Evolutionary conservation across 2,888 invertebrate genomes (phyloP), one percentile per base, ranked within the genome.

Genomic region (Lepidocyrtinus sp.): DNA sequence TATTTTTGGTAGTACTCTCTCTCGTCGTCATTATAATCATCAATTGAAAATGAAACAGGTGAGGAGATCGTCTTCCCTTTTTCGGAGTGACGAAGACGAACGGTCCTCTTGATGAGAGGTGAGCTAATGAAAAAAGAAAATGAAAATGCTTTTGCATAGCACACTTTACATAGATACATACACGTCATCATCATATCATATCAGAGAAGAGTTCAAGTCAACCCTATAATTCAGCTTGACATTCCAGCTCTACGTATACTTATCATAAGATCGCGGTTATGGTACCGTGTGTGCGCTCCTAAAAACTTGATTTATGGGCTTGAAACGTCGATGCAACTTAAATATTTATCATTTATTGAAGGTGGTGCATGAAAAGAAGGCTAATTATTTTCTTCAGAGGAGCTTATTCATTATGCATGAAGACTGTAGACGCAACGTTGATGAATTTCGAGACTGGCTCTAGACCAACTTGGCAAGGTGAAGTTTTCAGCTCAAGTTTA

Each of bases 61-160:
- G 71, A 77, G 22, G 25, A 65, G 71, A 77, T 77, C 55, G 62
- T 71, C 70, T 70, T 71, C 65, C 76, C 76, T 77, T 77, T 77
- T 77, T 65, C 76, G 76, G 76, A 77, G 27, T 21, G 64, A 70
- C 12, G 19, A 36, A 21, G 36, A 67, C 21, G 46, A 67, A 65
- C 2, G 62, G 36, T 36, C 36, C 36, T 36, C 36, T 36, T 36
- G 36, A 36, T 36, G 36, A 36, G 36, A 36, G 36, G 36, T 36
- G 36, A 36, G 36, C 36, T 36, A 36, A 36, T 36, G 36, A 36
- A 36, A 36, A n/a, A 36, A 36, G 36, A 36, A 36, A 36, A 5
- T 36, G 36, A 36, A 36, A 36, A 36, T 7, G 5, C 5, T 36
- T 36, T 5, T 36, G 36, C 36, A 36, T 36, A 7, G 36, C 12